phyloP scores from a whole-genome alignment of 2,113 vertebrate species.

The Hippocampus zosterae region DNA sequence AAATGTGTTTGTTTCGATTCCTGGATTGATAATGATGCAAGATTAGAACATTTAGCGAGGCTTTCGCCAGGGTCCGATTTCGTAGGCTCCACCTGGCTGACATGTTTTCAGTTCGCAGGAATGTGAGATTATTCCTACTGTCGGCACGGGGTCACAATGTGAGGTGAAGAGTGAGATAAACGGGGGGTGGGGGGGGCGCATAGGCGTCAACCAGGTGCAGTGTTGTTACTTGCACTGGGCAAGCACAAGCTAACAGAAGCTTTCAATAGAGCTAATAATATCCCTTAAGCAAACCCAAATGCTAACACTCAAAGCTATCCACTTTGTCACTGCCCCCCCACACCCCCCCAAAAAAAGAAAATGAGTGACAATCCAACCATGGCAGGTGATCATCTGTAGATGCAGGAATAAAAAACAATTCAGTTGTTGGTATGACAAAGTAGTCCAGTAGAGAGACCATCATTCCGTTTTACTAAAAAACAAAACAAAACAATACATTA shows the following conservation, averaged over 20 bases:
- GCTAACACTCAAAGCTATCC: constrained; percentile 7
- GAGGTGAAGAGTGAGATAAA: constrained; percentile 43
- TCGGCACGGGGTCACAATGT: constrained; percentile 37
- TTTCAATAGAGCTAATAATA: constrained; percentile 22
- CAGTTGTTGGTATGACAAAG: constrained; percentile 12
- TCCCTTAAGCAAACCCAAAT: constrained; percentile 32
- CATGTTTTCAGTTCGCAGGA: constrained; percentile 40
- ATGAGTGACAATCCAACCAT: constrained; percentile 25
- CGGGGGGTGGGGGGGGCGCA: constrained; percentile 2
- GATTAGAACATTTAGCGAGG: constrained; percentile 11
- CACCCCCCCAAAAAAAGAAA: constrained; percentile 13
- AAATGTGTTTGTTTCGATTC: constrained; percentile 19
- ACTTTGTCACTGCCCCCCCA: neutral
- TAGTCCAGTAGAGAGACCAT: constrained; percentile 9
- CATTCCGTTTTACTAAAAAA: neutral
- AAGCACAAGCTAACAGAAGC: constrained; percentile 16
- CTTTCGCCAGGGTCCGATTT: constrained; percentile 29
- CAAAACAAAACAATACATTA: no score
- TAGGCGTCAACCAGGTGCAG: constrained; percentile 53
- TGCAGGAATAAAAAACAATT: constrained; percentile 42
- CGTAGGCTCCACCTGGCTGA: constrained; percentile 36
- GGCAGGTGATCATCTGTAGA: constrained; percentile 38
- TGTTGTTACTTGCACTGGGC: constrained; percentile 6
- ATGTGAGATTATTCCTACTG: constrained; percentile 46
- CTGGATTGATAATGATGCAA: constrained; percentile 2